phyloP scores from a whole-genome alignment of 2,888 invertebrate species.

The Cataglyphis cursor region DNA sequence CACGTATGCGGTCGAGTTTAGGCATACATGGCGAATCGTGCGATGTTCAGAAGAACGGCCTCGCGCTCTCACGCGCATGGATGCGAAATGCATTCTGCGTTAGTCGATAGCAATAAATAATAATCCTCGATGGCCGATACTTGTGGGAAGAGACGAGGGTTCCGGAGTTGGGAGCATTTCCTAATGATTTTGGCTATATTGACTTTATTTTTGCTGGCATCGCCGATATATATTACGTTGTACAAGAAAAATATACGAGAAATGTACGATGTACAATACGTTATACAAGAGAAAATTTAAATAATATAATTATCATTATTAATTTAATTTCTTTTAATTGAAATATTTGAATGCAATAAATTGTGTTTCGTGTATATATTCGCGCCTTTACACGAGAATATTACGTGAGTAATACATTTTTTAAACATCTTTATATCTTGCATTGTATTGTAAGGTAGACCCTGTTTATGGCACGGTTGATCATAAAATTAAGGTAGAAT shows the following conservation, averaged over 20 bases:
- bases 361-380: neutral
- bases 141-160: conserved; percentile 75
- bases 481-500: neutral
- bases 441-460: neutral
- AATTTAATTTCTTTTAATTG: conserved; percentile 4
- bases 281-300: neutral
- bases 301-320: neutral
- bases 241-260: neutral
- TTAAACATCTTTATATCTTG: neutral
- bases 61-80: conserved; percentile 36
- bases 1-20: conserved; percentile 13
- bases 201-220: conserved; percentile 68
- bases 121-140: conserved; percentile 80
- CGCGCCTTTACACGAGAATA: neutral
- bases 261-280: neutral
- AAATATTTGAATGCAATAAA: neutral
- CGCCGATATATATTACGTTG: neutral
- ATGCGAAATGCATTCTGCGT: conserved; percentile 58
- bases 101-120: conserved; percentile 80
- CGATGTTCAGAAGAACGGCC: conserved; percentile 63
- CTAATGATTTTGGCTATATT: conserved; percentile 70
- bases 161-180: conserved; percentile 48
- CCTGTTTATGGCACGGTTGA: neutral
- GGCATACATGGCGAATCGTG: conserved; percentile 50
- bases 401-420: neutral